phyloP scores from a whole-genome alignment of 2,797 vertebrate species.

The Scyliorhinus canicula region DNA sequence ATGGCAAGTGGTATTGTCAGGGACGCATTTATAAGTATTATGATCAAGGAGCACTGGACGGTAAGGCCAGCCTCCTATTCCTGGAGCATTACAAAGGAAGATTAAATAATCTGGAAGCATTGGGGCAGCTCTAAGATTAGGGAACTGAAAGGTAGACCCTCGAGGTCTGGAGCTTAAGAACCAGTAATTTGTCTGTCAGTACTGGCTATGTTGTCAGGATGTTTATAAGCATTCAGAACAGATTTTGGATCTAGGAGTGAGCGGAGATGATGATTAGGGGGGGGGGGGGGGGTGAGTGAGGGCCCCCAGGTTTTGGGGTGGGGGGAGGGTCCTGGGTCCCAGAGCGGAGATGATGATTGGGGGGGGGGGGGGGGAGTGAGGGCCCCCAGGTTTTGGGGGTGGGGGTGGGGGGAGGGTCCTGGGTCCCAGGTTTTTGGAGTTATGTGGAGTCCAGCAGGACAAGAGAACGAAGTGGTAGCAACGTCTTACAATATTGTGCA shows the following conservation, averaged over 20 bases:
- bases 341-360: too few species aligned
- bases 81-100: neutral
- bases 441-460: neutral
- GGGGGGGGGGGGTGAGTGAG: too few species aligned
- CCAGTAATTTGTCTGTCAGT: neutral
- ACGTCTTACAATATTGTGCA: neutral
- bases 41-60: neutral
- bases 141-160: neutral
- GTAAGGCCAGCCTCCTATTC: neutral
- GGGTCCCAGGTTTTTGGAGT: neutral
- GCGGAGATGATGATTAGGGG: neutral
- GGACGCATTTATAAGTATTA: neutral
- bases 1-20: neutral
- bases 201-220: neutral
- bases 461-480: too few species aligned
- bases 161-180: neutral
- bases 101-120: neutral
- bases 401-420: too few species aligned
- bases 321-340: too few species aligned
- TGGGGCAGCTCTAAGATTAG: neutral
- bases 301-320: too few species aligned
- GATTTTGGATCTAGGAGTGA: neutral
- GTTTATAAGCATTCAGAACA: neutral
- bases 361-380: too few species aligned
- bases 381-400: too few species aligned